A percentile compares a stretch with the other conserved stretches of the same genome.
Evolutionary conservation across 2,888 invertebrate genomes (phyloP).

Genomic region (Cyaniris semiargus): DNA sequence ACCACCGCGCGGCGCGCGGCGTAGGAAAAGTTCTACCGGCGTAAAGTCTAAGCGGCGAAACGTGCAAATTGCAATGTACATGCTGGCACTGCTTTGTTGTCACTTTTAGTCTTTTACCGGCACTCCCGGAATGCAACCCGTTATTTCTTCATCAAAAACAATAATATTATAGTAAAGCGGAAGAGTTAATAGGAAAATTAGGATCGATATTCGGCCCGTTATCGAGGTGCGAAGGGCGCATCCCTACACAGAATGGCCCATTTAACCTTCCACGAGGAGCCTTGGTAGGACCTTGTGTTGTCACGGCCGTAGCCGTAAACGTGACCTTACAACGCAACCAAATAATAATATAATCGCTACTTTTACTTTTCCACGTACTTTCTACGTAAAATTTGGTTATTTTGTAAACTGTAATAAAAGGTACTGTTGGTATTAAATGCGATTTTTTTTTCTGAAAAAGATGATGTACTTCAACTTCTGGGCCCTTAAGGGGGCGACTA

Average conservation of each 20-base stretch:
- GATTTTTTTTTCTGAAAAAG: neutral
- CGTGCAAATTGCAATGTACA: too few species aligned
- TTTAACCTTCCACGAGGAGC: constrained; percentile 26
- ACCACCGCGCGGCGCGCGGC: too few species aligned
- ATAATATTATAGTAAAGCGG: too few species aligned
- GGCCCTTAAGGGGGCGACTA: too few species aligned
- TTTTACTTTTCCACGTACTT: constrained; percentile 12
- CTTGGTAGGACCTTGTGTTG: constrained; percentile 26
- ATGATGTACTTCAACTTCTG: too few species aligned
- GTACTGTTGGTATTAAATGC: neutral
- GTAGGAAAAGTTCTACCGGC: too few species aligned
- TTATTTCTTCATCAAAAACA: too few species aligned
- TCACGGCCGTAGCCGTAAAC: constrained; percentile 18
- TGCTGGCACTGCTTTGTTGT: too few species aligned
- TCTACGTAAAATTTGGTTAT: neutral
- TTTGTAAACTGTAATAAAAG: neutral
- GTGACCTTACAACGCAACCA: constrained; percentile 9
- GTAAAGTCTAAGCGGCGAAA: too few species aligned
- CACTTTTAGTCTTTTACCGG: too few species aligned
- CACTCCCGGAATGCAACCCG: too few species aligned
- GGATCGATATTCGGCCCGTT: constrained; percentile 8
- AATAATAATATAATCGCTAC: constrained; percentile 7
- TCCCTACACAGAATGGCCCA: constrained; percentile 17
- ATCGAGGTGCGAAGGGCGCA: neutral
- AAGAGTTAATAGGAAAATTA: neutral